Base-by-base conservation (phyloP, 2,797 vertebrate species). In the Bufotes viridis region DNA sequence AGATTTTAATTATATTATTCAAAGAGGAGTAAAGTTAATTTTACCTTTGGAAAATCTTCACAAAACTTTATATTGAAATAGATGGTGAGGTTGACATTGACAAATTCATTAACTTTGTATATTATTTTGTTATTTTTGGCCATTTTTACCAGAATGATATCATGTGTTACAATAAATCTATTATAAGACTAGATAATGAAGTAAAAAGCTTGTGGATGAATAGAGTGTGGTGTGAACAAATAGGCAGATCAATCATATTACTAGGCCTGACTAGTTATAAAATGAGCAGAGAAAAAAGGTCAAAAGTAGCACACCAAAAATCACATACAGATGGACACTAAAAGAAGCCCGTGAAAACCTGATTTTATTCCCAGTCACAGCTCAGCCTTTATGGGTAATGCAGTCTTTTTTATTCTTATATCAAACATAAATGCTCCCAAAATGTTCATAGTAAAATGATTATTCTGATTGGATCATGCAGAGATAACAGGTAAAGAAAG, bases 1-100 rank as follows among this genome's bases (percentile, higher is more conserved):
- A 20, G n/a, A 55, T 78, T 78, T 65, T 78, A 78, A 78, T 78
- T 78, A 61, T 65, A 26, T 26, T n/a, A 24, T 53, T 78, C 58
- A 75, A 83, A 7, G 42, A 63, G 34, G 22, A 63, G 42, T 18
- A 75, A 24, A 75, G 29, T 75, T 84, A 42, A 60, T n/a, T 72
- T 61, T 15, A 58, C 67, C 17, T 57, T 29, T 60, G 7, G 29
- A 72, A 84, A n/a, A 17, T 84, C 13, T 74, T 60, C 51, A 55
- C 29, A 18, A 70, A 82, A 29, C 3, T 29, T 57, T 70, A 51
- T 20, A 20, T 55, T 20, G 2, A 26, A 15, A 65, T 9, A 18
- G 78, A 18, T 18, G 7, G 10, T 12, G 1, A 42, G 13, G 29
- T 81, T 61, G 18, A 7, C 17, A 15, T 34, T 22, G 11, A 1